Percentiles rank a stretch among this genome's conserved stretches.
These are phyloP conservation scores for Apodemus sylvaticus DNA, from an alignment of 2,113 vertebrate species.

Conservation along the genomic window DNA sequence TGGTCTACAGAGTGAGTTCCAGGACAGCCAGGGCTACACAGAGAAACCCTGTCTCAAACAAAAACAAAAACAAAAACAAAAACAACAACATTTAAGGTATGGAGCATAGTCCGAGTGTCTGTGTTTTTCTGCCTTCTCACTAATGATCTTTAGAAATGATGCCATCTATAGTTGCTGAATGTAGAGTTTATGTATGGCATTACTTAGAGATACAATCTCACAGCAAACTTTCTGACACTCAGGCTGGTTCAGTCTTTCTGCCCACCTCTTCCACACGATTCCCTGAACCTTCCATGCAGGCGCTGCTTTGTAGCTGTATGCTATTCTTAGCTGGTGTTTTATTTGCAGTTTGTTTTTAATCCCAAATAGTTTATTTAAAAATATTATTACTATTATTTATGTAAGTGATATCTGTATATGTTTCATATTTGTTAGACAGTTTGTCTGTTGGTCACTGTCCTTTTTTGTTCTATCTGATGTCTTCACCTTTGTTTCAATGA, in stretches of 20 bases:
- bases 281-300: background rate
- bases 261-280: background rate
- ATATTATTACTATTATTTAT: background rate
- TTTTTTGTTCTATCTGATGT: background rate
- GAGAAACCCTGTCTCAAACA: too few relatives aligned
- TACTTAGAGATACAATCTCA: background rate
- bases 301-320: background rate
- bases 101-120: background rate
- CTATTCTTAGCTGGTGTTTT: background rate
- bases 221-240: background rate
- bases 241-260: background rate
- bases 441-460: background rate
- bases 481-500: conserved; percentile 5
- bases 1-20: too few relatives aligned
- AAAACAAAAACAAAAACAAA: too few relatives aligned
- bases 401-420: background rate
- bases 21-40: too few relatives aligned
- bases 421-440: background rate
- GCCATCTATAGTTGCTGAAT: background rate
- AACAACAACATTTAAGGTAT: background rate
- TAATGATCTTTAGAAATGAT: conserved; percentile 29
- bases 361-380: background rate
- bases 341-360: conserved; percentile 1
- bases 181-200: background rate
- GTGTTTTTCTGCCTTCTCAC: background rate